A percentile compares a stretch with the other conserved stretches of the same genome.
Conservation (phyloP, 1,140 invertebrate species). For the Papilio helenus region DNA sequence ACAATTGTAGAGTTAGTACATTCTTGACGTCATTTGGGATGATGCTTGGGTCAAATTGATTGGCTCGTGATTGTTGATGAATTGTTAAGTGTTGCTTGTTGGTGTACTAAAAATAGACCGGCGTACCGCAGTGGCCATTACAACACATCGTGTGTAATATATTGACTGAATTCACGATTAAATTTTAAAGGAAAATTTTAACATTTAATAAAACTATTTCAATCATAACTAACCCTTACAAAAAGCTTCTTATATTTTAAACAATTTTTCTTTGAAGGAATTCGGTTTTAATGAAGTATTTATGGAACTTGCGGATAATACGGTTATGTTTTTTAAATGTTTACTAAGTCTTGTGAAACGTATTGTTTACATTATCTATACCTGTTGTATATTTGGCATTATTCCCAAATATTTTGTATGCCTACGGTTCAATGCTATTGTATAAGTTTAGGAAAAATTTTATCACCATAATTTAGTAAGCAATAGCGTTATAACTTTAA, state of each 20-base stretch:
- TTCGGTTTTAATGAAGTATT: too few species aligned
- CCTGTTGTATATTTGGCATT: background rate
- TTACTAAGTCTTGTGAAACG: background rate
- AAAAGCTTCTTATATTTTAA: too few species aligned
- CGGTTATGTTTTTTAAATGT: background rate
- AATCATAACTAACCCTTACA: too few species aligned
- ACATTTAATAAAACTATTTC: too few species aligned
- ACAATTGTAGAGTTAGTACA: background rate
- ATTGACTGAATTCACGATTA: constrained; percentile 1
- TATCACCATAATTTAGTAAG: too few species aligned
- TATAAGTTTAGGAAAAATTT: background rate
- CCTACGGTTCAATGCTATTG: background rate
- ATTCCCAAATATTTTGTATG: constrained; percentile 2
- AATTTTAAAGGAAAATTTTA: background rate
- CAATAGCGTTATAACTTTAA: too few species aligned
- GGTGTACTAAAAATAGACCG: constrained; percentile 57
- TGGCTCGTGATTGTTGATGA: constrained; percentile 63
- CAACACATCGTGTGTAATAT: background rate
- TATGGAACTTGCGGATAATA: too few species aligned
- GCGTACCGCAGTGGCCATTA: constrained; percentile 22
- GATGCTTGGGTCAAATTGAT: constrained; percentile 69
- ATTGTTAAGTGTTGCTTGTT: constrained; percentile 50
- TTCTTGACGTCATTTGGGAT: constrained; percentile 28
- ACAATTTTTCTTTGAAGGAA: too few species aligned
- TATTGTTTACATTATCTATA: background rate